Conservation (phyloP, 2,113 vertebrate genomes). For the Edolisoma coerulescens region DNA sequence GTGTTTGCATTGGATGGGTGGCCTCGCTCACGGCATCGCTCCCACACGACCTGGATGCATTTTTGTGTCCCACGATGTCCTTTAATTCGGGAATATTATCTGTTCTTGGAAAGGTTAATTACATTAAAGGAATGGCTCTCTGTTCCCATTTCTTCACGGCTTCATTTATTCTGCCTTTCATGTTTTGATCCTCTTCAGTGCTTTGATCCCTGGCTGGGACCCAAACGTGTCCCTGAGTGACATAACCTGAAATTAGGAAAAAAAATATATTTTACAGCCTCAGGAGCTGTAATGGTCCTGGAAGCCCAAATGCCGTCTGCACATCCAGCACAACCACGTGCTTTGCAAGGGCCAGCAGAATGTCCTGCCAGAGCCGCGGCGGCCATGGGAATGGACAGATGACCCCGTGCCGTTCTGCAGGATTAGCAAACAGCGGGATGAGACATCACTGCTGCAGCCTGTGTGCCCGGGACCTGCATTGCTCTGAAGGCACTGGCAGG, state of each 20-base stretch:
- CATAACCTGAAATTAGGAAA: neutral
- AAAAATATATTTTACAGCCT: neutral
- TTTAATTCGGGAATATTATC: constrained; percentile 9
- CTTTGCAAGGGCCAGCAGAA: neutral
- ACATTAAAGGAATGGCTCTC: neutral
- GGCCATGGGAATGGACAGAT: neutral
- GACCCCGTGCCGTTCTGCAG: rapidly evolving
- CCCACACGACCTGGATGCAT: neutral
- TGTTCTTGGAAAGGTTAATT: constrained; percentile 17
- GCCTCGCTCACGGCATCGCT: neutral
- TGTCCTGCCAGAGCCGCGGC: rapidly evolving
- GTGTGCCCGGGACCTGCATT: neutral
- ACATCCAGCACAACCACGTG: neutral
- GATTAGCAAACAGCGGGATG: neutral
- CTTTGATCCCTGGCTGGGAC: constrained; percentile 25
- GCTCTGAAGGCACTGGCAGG: neutral
- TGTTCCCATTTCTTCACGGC: neutral
- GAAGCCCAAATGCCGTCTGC: neutral
- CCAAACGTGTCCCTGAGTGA: neutral
- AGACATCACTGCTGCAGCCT: neutral
- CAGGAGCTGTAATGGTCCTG: neutral
- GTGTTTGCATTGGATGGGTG: too few species aligned
- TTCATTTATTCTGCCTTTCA: neutral
- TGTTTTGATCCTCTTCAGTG: neutral
- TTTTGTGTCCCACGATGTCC: neutral